A percentile compares a stretch with the other conserved stretches of the same genome.
Evolutionary conservation across 2,113 vertebrate genomes (phyloP).

Genomic region (Cochlearius cochlearius): DNA sequence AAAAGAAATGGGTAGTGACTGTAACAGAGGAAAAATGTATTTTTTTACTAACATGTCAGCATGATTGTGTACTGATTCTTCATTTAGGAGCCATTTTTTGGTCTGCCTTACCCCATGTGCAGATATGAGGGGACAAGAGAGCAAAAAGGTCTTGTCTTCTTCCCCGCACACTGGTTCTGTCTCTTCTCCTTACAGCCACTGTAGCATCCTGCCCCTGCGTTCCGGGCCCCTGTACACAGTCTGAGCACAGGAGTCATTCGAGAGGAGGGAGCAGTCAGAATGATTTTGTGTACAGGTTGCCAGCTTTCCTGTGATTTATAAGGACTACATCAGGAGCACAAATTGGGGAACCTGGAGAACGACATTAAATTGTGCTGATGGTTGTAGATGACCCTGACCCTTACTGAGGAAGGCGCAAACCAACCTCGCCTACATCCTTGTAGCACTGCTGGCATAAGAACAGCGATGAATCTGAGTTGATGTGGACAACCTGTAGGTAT

Average conservation of each 20-base stretch:
- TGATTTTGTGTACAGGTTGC: not conserved
- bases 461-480: not conserved
- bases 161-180: not conserved
- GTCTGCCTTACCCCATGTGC: not conserved
- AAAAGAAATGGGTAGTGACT: not conserved
- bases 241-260: not conserved
- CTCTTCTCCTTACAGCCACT: not conserved
- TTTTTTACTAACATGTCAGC: not conserved
- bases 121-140: not conserved
- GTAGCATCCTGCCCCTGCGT: not conserved
- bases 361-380: not conserved
- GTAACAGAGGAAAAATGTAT: not conserved
- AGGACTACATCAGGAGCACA: not conserved
- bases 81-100: not conserved
- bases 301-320: not conserved
- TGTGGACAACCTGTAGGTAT: not conserved
- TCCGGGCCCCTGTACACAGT: not conserved
- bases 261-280: not conserved
- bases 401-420: not conserved
- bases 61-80: not conserved
- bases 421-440: not conserved
- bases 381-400: not conserved
- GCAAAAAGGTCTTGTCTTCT: not conserved
- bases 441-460: not conserved
- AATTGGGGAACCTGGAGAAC: not conserved